A percentile compares a stretch with the other conserved stretches of the same genome.
phyloP scores from a whole-genome alignment of 2,113 vertebrate genomes.

The Ancistrus triradiatus region DNA sequence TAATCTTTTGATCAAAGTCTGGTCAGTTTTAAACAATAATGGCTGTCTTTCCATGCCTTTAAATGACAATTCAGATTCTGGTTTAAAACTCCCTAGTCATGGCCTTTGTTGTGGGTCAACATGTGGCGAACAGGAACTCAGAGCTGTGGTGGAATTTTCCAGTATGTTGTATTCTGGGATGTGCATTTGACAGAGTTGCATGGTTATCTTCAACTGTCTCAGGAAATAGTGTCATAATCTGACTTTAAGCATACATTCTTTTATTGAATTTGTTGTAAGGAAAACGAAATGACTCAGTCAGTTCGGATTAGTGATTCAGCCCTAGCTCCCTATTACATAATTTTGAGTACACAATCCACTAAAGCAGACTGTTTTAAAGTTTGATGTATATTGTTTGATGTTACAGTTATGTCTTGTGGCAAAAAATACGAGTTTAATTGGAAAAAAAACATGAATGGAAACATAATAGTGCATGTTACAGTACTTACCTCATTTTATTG shows the following conservation, averaged over 20 bases:
- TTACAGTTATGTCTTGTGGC: neutral
- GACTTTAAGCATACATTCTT: conserved; percentile 2
- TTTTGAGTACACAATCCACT: neutral
- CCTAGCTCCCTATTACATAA: neutral
- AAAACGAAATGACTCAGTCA: neutral
- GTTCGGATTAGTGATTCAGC: neutral
- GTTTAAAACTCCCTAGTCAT: conserved; percentile 3
- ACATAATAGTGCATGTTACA: neutral
- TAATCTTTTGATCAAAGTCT: no score
- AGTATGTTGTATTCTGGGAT: conserved; percentile 5
- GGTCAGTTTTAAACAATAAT: neutral
- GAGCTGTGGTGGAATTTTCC: conserved; percentile 12
- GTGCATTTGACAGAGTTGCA: neutral
- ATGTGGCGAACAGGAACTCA: neutral
- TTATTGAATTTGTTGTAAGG: neutral
- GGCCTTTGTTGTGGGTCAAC: conserved; percentile 3
- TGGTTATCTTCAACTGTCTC: conserved; percentile 29
- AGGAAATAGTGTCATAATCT: conserved; percentile 17
- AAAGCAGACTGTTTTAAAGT: neutral
- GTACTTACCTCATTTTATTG: neutral
- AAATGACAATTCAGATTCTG: neutral
- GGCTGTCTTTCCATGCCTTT: neutral
- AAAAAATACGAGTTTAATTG: no score
- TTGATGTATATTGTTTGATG: neutral
- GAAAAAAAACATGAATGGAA: neutral